Base-by-base conservation (phyloP, 2,113 vertebrate species). In the Scomber colias region DNA sequence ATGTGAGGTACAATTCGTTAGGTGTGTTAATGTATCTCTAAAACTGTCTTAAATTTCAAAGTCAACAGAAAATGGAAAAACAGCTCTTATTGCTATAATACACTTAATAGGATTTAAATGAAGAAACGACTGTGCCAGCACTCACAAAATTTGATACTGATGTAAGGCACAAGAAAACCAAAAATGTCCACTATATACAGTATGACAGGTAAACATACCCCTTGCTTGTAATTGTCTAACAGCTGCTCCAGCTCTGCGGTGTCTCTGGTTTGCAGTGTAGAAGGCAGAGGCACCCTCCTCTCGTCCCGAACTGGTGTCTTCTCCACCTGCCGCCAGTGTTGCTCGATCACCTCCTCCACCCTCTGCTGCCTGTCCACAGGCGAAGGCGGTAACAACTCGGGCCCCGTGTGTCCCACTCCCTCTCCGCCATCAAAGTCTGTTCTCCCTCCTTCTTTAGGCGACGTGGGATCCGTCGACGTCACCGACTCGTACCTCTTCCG, bases 271-370 rank as follows among this genome's bases (percentile, higher is more conserved):
- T 80, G 89, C 57, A 50, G 40, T 0, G 92, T 24, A 0, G 82
- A 45, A 46, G 94, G 86, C 55, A 96, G 84, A 2, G 94, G 92
- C 11, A 96, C 92, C 68, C 94, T 90, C 77, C 92, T 90, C 82
- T 96, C 95, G 2, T 95, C 95, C 56, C 95, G 86, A n/a, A 96
- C 89, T 17, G 95, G 95, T 0, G 95, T 95, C 77, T 93, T 94
- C 89, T 96, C 95, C 75, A 96, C 95, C 89, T 96, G 94, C 71
- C 95, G 92, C 95, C 95, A 96, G 76, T 92, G 95, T 78, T 95
- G 92, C 76, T 96, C 95, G 2, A 96, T 96, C 75, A 93, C 95
- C 50, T 96, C 95, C 79, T 95, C 94, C 72, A 95, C 90, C 66
- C 78, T 94, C 88, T 95, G 94, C 81, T 95, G 94, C 54, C 55